Evolutionary conservation across 2,113 vertebrate species (phyloP), one percentile per base, ranked within the genome.

Genomic region (Corythoichthys haematopterus): DNA sequence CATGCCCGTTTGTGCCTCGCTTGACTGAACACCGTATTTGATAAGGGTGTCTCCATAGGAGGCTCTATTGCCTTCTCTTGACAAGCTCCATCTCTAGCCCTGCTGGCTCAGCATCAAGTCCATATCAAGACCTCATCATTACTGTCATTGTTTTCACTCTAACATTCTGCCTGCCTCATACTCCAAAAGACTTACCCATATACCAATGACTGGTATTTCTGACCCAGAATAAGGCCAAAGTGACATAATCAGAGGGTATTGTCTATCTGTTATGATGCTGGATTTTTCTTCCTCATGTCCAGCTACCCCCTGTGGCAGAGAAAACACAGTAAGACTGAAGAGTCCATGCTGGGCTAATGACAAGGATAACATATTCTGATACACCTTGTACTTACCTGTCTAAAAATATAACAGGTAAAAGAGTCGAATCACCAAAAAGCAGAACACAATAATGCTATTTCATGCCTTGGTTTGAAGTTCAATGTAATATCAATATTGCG

Each of bases 91-190:
- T 75, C 74, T 74, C 53, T 2, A 36, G 70, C 64, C 67, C 70
- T 6, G 40, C 75, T 65, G 61, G 69, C 71, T 83, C 69, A 80
- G 76, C 66, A 66, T 33, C 64, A 52, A 67, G 72, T 50, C 72
- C 67, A 80, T 77, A 74, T 83, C 69, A 72, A 70, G 51, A 65
- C 69, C 72, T 84, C 72, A 84, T 89, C 83, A 87, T 81, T 78
- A 68, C 77, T 15, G 53, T 74, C 72, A 80, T 75, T 84, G 86
- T 88, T 85, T 85, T 79, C 73, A 35, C 73, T 79, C 68, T 37
- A 46, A 76, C 68, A 61, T 61, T 70, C 62, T 47, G 45, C 50
- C 62, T 47, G 45, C 47, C 71, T 69, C 61, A 52, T 56, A 76
- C 78, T 73, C 74, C 74, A 70, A 84, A 83, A 65, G 71, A 80